phyloP scores from a whole-genome alignment of 2,113 vertebrate genomes.

The human (Homo sapiens) region GRCh38 chr21:40270501-40271000 shows the following conservation, averaged over 20 bases:
- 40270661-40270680: not conserved
- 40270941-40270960: too few species aligned
- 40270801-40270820: not conserved
- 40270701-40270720: too few species aligned
- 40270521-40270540: not conserved
- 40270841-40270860: too few species aligned
- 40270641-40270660: too few species aligned
- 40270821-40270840: not conserved
- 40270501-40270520: too few species aligned
- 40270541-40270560: too few species aligned
- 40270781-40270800: too few species aligned
- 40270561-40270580: not conserved
- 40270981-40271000: not conserved
- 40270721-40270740: not conserved
- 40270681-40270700: too few species aligned
- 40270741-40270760: fast-evolving
- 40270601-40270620: too few species aligned
- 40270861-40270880: not conserved
- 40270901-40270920: not conserved
- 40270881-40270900: fast-evolving
- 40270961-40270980: not conserved
- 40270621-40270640: too few species aligned
- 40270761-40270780: fast-evolving
- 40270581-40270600: too few species aligned
- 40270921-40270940: not conserved